Evolutionary conservation across 2,888 invertebrate genomes (phyloP), one percentile per base, ranked within the genome.

Genomic region (Protophormia terraenovae): DNA sequence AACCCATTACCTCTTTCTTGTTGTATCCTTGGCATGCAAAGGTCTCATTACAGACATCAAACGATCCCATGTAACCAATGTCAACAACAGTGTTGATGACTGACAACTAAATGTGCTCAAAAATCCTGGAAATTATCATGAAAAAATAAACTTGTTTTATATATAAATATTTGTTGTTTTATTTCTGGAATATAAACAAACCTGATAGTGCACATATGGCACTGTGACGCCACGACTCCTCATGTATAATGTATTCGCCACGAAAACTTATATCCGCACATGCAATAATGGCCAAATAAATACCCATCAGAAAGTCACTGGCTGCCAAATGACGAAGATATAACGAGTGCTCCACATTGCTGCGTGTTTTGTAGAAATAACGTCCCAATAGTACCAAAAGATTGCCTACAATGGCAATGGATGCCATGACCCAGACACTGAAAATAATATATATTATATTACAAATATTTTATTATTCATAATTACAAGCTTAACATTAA

Each of bases 261-360:
- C 95, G 92, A 88, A 90, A 92, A 41, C 76, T 89, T 41, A 92
- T 92, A 89, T 95, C 95, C 27, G 94, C 94, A 45, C 92, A 91
- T 4, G 94, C 95, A 81, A 95, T 94, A 41, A 94, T 91, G 80
- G 95, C 93, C 76, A 95, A 91, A 90, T 95, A 95, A 47, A 94
- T 90, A 19, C 95, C 95, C 95, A 95, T 95, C 41, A 95, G 90
- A 6, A 95, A 92, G 89, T 95, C 95, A 27, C 95, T 94, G 72
- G 94, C 91, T 0, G 95, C 94, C 87, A 95, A 92, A 89, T 95
- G 95, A 87, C 94, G 93, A 84, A 95, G 93, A 90, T 95, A 95
- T 22, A 95, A 92, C 0, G 95, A 94, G 86, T 95, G 94, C 27
- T 94, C 94, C 3, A 93, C 93, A 87, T 95, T 94, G 88, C 93